Evolutionary conservation across 2,113 vertebrate genomes (phyloP), one percentile per base, ranked within the genome.

Genomic region (Ahaetulla prasina): DNA sequence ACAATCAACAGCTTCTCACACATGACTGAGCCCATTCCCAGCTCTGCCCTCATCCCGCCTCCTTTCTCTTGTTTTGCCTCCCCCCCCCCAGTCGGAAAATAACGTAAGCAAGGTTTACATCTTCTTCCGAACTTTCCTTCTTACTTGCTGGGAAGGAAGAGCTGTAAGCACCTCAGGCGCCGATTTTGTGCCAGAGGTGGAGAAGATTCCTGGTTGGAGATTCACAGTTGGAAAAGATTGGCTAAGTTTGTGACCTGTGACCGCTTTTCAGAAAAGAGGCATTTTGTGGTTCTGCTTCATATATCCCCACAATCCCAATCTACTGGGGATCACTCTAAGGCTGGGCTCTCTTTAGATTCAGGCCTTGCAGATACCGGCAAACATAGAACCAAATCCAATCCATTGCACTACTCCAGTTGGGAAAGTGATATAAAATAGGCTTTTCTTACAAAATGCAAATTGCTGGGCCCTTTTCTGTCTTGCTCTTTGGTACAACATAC

Each of bases 1-100:
- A 96, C 96, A 96, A 96, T 95, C 96, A 93, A 92, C 95, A 95
- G 96, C 96, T 95, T 93, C 93, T 53, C 94, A 50, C 93, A 92
- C 92, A 35, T 49, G 9, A 88, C 85, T 90, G 93, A 92, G 91
- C 90, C 57, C 94, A 91, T 63, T 88, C 85, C 45, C 89, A 6
- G 20, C 85, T n/a, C n/a, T 3, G 11, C 27, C 50, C 63, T 50
- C 11, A 27, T 3, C 16, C 53, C 8, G 8, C 30, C 30, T 16
- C 20, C 91, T 10, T 74, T 80, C 60, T 5, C 68, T 49, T n/a
- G 1, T 22, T 30, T 2, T 45, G 85, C 45, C 16, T 14, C 3
- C 9, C 14, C 63, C 3, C 9, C 14, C 10, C 39, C 27, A 84
- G 63, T 43, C 55, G 92, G 93, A 94, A 95, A 94, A 93, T 89